Evolutionary conservation across 2,888 invertebrate species (phyloP).

Genomic region (Folsomia manolachei): DNA sequence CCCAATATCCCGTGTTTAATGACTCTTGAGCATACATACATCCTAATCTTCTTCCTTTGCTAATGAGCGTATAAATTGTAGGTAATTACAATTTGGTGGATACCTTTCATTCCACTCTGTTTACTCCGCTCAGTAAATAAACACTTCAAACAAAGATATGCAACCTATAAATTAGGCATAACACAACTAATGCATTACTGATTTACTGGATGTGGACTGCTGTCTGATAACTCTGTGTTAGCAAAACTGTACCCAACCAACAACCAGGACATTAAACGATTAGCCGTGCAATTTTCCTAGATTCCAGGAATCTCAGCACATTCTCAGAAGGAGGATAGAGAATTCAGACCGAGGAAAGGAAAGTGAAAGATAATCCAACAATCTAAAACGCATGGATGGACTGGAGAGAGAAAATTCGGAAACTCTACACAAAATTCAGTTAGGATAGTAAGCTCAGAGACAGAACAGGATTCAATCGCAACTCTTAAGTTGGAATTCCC

Average conservation of each 20-base stretch:
- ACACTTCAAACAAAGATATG: neutral
- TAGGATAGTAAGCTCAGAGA: neutral
- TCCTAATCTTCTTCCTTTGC: neutral
- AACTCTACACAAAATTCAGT: neutral
- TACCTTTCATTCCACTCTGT: slow-evolving; percentile 3
- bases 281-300: too few species aligned
- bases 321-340: neutral
- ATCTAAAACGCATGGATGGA: neutral
- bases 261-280: neutral
- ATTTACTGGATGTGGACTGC: neutral
- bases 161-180: neutral
- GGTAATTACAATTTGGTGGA: neutral
- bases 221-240: neutral
- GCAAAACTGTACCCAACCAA: neutral
- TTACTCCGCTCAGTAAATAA: neutral
- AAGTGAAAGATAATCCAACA: slow-evolving; percentile 2
- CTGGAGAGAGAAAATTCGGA: neutral
- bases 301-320: too few species aligned
- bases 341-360: neutral
- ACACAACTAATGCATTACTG: slow-evolving; percentile 1
- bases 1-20: neutral
- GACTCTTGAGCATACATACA: neutral
- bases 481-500: too few species aligned
- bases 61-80: slow-evolving; percentile 8
- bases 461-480: too few species aligned